These are phyloP conservation scores for Polymixis flavicincta DNA, from an alignment of 2,888 invertebrate species.

Conservation along the genomic window DNA sequence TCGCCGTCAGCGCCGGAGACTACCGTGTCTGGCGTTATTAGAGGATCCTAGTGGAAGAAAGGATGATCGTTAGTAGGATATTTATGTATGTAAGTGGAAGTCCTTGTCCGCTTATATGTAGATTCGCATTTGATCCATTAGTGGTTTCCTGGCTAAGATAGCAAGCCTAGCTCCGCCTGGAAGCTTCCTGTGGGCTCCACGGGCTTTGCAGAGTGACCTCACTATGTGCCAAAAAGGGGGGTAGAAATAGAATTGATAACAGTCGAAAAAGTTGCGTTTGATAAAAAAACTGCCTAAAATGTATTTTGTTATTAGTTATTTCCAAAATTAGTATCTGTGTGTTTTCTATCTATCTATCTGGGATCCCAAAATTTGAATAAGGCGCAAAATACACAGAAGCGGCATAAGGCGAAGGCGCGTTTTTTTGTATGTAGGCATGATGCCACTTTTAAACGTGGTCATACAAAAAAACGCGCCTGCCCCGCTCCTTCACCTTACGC, in stretches of 20 bases:
- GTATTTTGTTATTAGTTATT: not conserved
- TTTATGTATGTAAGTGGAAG: not conserved
- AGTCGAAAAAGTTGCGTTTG: not conserved
- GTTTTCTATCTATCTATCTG: too few species aligned
- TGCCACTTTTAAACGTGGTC: too few species aligned
- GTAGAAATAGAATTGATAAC: not conserved
- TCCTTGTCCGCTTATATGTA: not conserved
- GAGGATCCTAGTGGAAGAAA: conserved; percentile 78
- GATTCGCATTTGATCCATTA: not conserved
- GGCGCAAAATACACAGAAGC: too few species aligned
- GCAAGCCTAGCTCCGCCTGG: not conserved
- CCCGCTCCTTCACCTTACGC: too few species aligned
- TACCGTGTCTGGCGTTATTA: conserved; percentile 83
- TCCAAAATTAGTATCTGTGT: not conserved
- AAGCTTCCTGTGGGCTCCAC: not conserved
- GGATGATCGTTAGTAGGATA: not conserved
- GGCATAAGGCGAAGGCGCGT: too few species aligned
- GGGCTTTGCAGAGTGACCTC: not conserved
- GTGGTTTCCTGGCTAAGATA: not conserved
- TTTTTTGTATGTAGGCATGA: too few species aligned
- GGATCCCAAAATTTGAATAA: too few species aligned
- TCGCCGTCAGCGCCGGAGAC: conserved; percentile 86
- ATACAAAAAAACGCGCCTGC: too few species aligned
- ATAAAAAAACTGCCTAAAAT: not conserved
- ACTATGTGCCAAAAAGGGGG: not conserved